phyloP scores from a whole-genome alignment of 2,797 vertebrate genomes.

The Hippopotamyrus pictus region DNA sequence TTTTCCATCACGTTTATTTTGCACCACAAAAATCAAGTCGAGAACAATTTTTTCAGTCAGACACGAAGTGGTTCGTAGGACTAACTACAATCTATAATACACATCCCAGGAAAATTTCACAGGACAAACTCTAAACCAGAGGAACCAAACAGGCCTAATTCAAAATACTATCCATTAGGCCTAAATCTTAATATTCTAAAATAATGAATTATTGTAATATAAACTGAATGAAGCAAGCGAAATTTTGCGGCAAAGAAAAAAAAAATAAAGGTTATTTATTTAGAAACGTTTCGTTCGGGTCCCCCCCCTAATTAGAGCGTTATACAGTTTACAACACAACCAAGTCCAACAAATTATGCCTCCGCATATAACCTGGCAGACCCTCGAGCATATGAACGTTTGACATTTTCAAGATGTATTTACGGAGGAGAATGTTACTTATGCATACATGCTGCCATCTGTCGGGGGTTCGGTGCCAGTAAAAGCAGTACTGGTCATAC shows the following conservation, averaged over 20 bases:
- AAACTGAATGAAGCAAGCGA: neutral
- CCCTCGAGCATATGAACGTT: neutral
- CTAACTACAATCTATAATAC: neutral
- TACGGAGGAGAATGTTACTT: neutral
- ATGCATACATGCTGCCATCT: conserved; percentile 9
- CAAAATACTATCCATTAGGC: neutral
- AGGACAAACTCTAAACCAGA: neutral
- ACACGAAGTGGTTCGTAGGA: neutral
- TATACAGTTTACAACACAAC: neutral
- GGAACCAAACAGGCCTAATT: neutral
- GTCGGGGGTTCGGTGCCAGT: neutral
- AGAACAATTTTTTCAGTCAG: neutral
- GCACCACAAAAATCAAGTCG: neutral
- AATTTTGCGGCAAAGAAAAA: neutral
- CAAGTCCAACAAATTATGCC: neutral
- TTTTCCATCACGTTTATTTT: neutral
- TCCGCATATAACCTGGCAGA: neutral
- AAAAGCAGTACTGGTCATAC: neutral
- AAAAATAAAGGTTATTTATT: neutral
- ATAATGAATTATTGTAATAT: neutral
- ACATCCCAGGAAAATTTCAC: neutral
- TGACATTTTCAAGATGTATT: neutral
- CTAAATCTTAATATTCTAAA: neutral
- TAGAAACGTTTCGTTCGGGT: neutral
- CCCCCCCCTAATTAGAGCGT: neutral